Percentiles rank a stretch among this genome's conserved stretches.
Conservation (phyloP, 2,113 vertebrate genomes). For the Caranx ignobilis region DNA sequence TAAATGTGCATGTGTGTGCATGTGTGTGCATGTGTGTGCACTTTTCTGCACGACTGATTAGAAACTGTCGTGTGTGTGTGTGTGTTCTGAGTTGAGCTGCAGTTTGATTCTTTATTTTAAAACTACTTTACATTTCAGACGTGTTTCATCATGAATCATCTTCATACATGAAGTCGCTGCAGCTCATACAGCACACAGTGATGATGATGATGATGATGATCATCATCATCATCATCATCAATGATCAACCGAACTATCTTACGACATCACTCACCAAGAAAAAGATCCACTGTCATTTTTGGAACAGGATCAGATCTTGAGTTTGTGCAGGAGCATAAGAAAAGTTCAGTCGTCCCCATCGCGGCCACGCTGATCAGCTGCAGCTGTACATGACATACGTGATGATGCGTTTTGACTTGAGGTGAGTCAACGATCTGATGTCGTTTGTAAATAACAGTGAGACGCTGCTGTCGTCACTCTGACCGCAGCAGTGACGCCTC, state of each 20-base stretch:
- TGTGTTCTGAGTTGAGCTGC: background rate
- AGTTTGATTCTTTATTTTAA: background rate
- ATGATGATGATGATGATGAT: too few relatives aligned
- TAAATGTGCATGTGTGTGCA: slow-evolving; percentile 10
- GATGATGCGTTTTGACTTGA: too few relatives aligned
- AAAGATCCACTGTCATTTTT: background rate
- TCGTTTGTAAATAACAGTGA: too few relatives aligned
- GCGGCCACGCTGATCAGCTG: too few relatives aligned
- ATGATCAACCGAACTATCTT: background rate
- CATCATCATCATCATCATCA: too few relatives aligned
- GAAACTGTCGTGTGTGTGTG: background rate
- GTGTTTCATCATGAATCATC: background rate
- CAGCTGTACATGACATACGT: too few relatives aligned
- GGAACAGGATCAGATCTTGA: too few relatives aligned
- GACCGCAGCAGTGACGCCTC: too few relatives aligned
- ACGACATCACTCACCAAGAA: background rate
- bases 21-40: slow-evolving; percentile 25
- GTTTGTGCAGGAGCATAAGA: too few relatives aligned
- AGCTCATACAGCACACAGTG: background rate
- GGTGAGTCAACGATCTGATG: too few relatives aligned
- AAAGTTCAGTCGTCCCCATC: too few relatives aligned
- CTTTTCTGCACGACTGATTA: slow-evolving; percentile 30
- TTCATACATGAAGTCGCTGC: background rate
- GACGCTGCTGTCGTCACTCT: too few relatives aligned
- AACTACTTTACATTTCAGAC: background rate